These are phyloP conservation scores for Chrysemys picta DNA, from an alignment of 2,113 vertebrate genomes.

Conservation along the genomic window DNA sequence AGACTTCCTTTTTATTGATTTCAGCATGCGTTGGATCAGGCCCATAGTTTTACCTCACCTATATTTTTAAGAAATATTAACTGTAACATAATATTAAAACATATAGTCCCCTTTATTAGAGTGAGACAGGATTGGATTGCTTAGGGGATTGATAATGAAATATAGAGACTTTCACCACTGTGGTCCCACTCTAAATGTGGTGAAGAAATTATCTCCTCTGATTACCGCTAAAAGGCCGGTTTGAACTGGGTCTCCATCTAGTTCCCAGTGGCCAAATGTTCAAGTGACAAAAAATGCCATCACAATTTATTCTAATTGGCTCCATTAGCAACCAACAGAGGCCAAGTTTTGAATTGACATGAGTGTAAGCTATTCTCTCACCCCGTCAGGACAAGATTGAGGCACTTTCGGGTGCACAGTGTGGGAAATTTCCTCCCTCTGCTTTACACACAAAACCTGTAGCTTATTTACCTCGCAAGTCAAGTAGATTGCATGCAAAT, in stretches of 20 bases:
- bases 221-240: neutral
- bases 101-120: neutral
- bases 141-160: neutral
- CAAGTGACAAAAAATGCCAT: neutral
- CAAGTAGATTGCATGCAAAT: neutral
- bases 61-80: neutral
- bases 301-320: neutral
- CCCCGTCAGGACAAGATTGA: neutral
- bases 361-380: neutral
- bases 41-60: neutral
- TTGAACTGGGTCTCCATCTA: neutral
- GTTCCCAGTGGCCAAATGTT: neutral
- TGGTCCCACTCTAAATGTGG: neutral
- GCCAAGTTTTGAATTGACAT: neutral
- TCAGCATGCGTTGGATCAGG: neutral
- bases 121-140: neutral
- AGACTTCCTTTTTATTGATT: neutral
- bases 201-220: neutral
- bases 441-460: neutral
- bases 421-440: neutral
- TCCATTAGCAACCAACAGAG: neutral
- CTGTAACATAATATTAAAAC: neutral
- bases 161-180: neutral
- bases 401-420: neutral
- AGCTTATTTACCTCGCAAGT: neutral